Base-by-base conservation (phyloP, 2,888 invertebrate genomes). In the Hoplodrina blanda region DNA sequence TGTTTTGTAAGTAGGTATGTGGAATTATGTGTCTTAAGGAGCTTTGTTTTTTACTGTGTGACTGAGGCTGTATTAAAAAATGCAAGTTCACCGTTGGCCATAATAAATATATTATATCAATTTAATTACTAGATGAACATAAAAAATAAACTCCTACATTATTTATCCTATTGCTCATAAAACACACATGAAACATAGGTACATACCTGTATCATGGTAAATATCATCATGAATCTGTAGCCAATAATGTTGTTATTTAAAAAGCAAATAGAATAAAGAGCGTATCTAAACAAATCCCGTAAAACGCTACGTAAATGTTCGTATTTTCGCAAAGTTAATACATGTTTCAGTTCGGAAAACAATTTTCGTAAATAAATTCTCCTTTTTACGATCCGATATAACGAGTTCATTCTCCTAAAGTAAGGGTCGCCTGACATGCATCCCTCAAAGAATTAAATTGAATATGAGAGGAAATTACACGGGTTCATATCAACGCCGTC, bases 391-490 rank as follows among this genome's bases (percentile, higher is more conserved):
- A 79, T 83, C 85, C 75, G 70, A 81, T 81, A 85, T 87, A 90
- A 90, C 87, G 87, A 88, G 87, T 86, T 89, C 86, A 85, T 89
- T 88, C 84, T 86, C 84, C 65, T 72, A 67, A 76, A 80, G 78
- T 74, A 80, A 87, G 88, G 90, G 88, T 90, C 89, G 87, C 80
- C 80, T 89, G 89, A 88, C 89, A 88, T 88, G 90, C 91, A 91
- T 91, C 89, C 90, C 87, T 91, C 91, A 91, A 93, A 93, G 91
- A 92, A 91, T 94, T 90, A 91, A 92, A 94, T 93, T 93, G 89
- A 93, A 93, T 92, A 90, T 91, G 87, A 91, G 89, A 94, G 95
- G 95, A 95, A 95, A 95, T 95, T 93, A 94, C 91, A 89, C 88
- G 90, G 90, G 91, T 89, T 90, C 92, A 90, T 92, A 93, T 91